Evolutionary conservation across 2,113 vertebrate genomes (phyloP).

Genomic region (Hyla sarda): DNA sequence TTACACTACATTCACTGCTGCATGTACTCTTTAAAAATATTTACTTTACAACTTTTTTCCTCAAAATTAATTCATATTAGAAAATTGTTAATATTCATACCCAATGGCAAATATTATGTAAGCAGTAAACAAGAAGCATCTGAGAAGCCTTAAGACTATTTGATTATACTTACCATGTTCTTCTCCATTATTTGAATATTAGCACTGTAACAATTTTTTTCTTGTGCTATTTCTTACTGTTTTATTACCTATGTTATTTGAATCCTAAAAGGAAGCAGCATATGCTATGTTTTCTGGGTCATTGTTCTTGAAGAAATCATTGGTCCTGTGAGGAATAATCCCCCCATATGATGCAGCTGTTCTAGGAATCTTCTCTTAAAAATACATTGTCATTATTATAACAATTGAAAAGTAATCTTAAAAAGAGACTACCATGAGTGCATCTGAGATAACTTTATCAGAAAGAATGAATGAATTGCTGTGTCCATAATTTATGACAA

Average conservation of each 20-base stretch:
- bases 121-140: too few species aligned
- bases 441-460: not conserved
- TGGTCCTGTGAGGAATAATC: conserved; percentile 21
- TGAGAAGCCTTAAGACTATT: too few species aligned
- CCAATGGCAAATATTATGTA: too few species aligned
- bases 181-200: too few species aligned
- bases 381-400: conserved; percentile 27
- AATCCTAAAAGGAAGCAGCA: not conserved
- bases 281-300: conserved; percentile 36
- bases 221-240: not conserved
- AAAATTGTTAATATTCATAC: too few species aligned
- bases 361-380: conserved; percentile 24
- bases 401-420: not conserved
- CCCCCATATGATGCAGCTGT: conserved; percentile 25
- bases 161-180: too few species aligned
- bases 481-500: not conserved
- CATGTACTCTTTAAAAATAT: too few species aligned
- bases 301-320: conserved; percentile 38
- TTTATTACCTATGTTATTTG: not conserved
- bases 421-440: not conserved
- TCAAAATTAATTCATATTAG: too few species aligned
- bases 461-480: not conserved
- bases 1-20: too few species aligned
- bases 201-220: too few species aligned
- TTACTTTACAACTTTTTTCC: too few species aligned